Percentiles rank a stretch among this genome's conserved stretches.
Conservation (phyloP, 2,888 invertebrate genomes). For the Scaptomyza caliginosa region DNA sequence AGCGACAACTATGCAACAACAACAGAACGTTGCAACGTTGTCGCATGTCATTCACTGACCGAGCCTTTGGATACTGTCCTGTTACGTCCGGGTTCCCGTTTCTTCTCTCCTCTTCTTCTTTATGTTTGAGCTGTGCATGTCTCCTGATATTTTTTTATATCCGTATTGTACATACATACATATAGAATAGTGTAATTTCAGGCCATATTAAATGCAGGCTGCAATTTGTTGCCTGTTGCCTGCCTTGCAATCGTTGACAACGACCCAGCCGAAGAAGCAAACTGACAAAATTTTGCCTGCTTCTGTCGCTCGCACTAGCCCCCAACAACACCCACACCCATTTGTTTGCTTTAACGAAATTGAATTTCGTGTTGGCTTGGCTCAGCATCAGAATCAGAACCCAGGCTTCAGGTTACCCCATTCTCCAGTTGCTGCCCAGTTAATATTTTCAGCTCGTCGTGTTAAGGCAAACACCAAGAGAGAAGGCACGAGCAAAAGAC, state of each 20-base stretch:
- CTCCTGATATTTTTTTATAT: slow-evolving; percentile 21
- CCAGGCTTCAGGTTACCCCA: neutral
- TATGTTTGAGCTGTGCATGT: slow-evolving; percentile 6
- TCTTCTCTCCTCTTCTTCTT: slow-evolving; percentile 1
- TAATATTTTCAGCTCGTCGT: slow-evolving; percentile 71
- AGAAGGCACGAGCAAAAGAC: slow-evolving; percentile 1
- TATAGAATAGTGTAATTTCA: slow-evolving; percentile 65
- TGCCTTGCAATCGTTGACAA: slow-evolving; percentile 44
- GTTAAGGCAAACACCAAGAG: slow-evolving; percentile 63
- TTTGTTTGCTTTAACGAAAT: slow-evolving; percentile 76
- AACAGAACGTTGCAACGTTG: slow-evolving; percentile 44
- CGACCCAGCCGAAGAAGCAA: slow-evolving; percentile 44
- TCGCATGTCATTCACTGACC: slow-evolving; percentile 58
- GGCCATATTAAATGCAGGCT: slow-evolving; percentile 75
- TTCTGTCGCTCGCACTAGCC: no score
- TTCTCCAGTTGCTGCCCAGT: slow-evolving; percentile 15
- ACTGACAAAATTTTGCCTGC: slow-evolving; percentile 52
- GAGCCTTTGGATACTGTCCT: slow-evolving; percentile 16
- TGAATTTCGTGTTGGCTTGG: slow-evolving; percentile 66
- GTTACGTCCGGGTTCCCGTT: neutral
- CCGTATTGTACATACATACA: slow-evolving; percentile 11
- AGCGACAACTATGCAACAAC: slow-evolving; percentile 63
- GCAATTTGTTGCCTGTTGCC: slow-evolving; percentile 52
- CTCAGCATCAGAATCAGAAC: no score
- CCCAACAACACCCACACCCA: slow-evolving; percentile 14